phyloP scores from a whole-genome alignment of 2,797 vertebrate species.

The Aldrovandia affinis region DNA sequence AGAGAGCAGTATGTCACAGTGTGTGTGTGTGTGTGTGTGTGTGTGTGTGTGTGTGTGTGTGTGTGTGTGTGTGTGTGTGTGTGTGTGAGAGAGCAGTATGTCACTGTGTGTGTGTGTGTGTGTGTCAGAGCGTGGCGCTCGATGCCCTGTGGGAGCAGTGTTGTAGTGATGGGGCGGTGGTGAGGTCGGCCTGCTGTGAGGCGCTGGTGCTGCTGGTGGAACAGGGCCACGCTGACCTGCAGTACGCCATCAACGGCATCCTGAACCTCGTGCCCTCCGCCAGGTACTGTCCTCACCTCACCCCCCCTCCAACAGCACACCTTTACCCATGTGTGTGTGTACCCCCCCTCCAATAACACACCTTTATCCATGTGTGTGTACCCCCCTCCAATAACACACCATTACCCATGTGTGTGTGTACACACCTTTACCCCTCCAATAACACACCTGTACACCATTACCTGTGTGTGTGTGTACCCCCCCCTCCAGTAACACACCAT shows the following conservation, averaged over 20 bases:
- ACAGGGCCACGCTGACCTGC: constrained; percentile 86
- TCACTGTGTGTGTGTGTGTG: not conserved
- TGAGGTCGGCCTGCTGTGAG: constrained; percentile 86
- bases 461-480: too few species aligned
- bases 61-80: constrained; percentile 13
- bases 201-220: constrained; percentile 86
- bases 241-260: constrained; percentile 80
- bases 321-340: not conserved
- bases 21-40: not conserved
- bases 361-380: not conserved
- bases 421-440: too few species aligned
- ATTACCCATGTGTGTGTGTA: too few species aligned
- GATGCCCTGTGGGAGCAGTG: constrained; percentile 92
- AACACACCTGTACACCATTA: too few species aligned
- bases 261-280: constrained; percentile 91
- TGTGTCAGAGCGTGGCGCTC: constrained; percentile 81
- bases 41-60: not conserved
- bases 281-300: constrained; percentile 69
- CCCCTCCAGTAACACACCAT: too few species aligned
- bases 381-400: too few species aligned
- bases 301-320: not conserved
- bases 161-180: constrained; percentile 76
- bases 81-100: not conserved
- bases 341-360: not conserved
- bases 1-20: too few species aligned